These are phyloP conservation scores for Anagyrus pseudococci DNA, from an alignment of 2,888 invertebrate species.

Conservation along the genomic window DNA sequence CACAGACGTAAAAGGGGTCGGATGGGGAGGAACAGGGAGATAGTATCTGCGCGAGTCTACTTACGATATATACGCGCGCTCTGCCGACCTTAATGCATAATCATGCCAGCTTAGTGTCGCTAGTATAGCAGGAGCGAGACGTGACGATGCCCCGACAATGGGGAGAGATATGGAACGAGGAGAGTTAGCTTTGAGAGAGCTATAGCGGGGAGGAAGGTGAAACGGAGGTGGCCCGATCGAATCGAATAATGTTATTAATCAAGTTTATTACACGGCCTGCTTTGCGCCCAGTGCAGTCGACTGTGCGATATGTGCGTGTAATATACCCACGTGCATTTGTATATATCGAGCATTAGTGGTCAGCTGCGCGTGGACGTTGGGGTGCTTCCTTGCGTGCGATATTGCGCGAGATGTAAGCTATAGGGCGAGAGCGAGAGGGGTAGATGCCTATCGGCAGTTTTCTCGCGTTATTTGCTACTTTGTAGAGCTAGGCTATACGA, in stretches of 20 bases:
- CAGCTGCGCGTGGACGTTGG: too few relatives aligned
- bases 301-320: too few relatives aligned
- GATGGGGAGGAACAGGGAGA: slow-evolving; percentile 27
- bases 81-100: slow-evolving; percentile 50
- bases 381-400: too few relatives aligned
- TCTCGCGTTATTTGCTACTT: slow-evolving; percentile 10
- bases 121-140: not conserved
- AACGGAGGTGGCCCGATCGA: too few relatives aligned
- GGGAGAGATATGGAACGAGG: slow-evolving; percentile 1
- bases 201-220: slow-evolving; percentile 47
- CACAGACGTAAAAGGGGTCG: not conserved
- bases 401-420: too few relatives aligned
- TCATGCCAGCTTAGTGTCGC: slow-evolving; percentile 46
- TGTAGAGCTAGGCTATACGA: slow-evolving; percentile 6
- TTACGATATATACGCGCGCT: slow-evolving; percentile 49
- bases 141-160: slow-evolving; percentile 14
- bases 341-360: too few relatives aligned
- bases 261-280: slow-evolving; percentile 22
- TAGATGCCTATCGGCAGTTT: not conserved
- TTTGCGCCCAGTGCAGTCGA: slow-evolving; percentile 22
- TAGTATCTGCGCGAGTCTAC: slow-evolving; percentile 46
- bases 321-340: too few relatives aligned
- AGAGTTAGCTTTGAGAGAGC: slow-evolving; percentile 2
- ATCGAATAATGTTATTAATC: slow-evolving; percentile 32
- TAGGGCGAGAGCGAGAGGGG: not conserved